phyloP scores from a whole-genome alignment of 1,140 invertebrate species.

The Drosophila repletoides region DNA sequence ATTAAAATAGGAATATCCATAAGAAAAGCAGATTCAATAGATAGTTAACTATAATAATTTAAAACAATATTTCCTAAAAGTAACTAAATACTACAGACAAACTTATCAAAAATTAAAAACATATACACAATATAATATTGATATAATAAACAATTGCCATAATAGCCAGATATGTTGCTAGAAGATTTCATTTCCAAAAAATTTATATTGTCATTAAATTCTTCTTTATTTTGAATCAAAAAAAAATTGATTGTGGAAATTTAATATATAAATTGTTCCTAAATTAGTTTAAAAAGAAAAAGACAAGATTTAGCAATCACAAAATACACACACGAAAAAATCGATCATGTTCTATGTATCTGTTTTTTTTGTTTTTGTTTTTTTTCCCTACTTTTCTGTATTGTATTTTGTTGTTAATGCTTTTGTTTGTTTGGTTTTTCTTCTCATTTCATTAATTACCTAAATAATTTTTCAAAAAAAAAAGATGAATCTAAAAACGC shows the following conservation, averaged over 20 bases:
- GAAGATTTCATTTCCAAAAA: slow-evolving; percentile 33
- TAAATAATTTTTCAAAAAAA: slow-evolving; percentile 42
- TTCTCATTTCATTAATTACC: slow-evolving; percentile 19
- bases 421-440: not conserved
- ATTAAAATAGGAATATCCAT: not conserved
- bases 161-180: slow-evolving; percentile 42
- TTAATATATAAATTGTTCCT: slow-evolving; percentile 6
- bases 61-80: not conserved
- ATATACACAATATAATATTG: too few species aligned
- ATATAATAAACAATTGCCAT: too few species aligned
- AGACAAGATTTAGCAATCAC: not conserved
- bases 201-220: slow-evolving; percentile 51
- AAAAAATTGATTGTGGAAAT: not conserved
- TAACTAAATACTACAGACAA: too few species aligned
- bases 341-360: not conserved
- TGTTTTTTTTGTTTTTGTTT: slow-evolving; percentile 7
- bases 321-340: slow-evolving; percentile 6
- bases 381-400: not conserved
- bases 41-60: not conserved
- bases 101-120: too few species aligned
- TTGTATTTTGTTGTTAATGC: not conserved
- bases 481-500: slow-evolving; percentile 36
- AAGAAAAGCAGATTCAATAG: not conserved
- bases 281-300: not conserved
- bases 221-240: not conserved